Conservation (phyloP, 2,113 vertebrate genomes). For the Tachuris rubrigastra region DNA sequence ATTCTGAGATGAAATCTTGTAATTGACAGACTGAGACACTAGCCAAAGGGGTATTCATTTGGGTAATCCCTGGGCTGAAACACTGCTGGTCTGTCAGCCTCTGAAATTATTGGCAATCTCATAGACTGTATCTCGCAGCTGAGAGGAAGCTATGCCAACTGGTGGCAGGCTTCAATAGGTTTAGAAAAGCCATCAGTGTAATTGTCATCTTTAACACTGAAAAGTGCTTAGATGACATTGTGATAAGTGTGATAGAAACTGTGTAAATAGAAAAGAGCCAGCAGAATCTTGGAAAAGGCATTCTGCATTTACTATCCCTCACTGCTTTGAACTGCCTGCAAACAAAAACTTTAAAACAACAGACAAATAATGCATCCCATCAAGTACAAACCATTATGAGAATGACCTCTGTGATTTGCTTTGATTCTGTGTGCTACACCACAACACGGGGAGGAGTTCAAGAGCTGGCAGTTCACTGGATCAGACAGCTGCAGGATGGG, state of each 20-base stretch:
- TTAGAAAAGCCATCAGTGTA: slow-evolving; percentile 5
- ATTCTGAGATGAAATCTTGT: slow-evolving; percentile 36
- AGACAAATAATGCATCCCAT: background rate
- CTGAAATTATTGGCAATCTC: slow-evolving; percentile 61
- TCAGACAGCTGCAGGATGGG: background rate
- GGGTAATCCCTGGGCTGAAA: slow-evolving; percentile 43
- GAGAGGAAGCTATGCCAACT: slow-evolving; percentile 51
- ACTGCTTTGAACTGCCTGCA: background rate
- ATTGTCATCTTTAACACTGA: slow-evolving; percentile 46
- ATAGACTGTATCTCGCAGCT: slow-evolving; percentile 21
- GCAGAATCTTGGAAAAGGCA: background rate
- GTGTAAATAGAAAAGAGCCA: background rate
- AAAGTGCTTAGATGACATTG: slow-evolving; percentile 8
- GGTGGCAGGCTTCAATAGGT: slow-evolving; percentile 27
- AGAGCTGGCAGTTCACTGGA: background rate
- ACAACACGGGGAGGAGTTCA: background rate
- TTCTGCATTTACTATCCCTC: background rate
- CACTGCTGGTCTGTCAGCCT: slow-evolving; percentile 52
- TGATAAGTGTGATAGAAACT: background rate
- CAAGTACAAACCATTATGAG: background rate
- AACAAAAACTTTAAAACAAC: slow-evolving; percentile 5
- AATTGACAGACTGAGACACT: slow-evolving; percentile 34
- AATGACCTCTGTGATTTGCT: background rate
- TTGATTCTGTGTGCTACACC: background rate
- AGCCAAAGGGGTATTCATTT: slow-evolving; percentile 30